A percentile compares a stretch with the other conserved stretches of the same genome.
phyloP scores from a whole-genome alignment of 30 jellyfish, hydroid and myxozoan genomes.

The Aurelia aurita region DNA sequence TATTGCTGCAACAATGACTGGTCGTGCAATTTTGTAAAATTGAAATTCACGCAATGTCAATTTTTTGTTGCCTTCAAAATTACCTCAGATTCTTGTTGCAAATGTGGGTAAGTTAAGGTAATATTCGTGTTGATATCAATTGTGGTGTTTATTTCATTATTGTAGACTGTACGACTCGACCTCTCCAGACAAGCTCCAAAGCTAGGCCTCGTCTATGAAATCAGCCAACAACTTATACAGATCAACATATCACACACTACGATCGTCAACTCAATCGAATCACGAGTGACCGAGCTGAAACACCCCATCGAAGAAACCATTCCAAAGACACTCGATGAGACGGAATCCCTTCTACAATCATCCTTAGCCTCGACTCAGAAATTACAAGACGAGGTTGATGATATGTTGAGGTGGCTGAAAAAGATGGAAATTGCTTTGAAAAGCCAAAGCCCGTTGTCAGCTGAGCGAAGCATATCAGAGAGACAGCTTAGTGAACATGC shows the following conservation, averaged over 20 bases:
- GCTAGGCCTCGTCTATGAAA: conserved; percentile 40
- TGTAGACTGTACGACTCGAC: conserved; percentile 41
- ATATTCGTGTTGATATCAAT: too few relatives aligned
- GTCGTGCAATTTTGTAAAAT: too few relatives aligned
- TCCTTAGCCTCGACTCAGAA: conserved; percentile 73
- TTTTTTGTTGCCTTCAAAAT: too few relatives aligned
- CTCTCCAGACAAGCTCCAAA: conserved; percentile 42
- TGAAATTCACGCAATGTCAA: too few relatives aligned
- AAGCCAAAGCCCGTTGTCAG: conserved; percentile 91
- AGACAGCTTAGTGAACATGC: conserved; percentile 85
- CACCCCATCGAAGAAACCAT: conserved; percentile 75
- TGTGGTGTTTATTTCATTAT: neutral
- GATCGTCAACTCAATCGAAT: conserved; percentile 45
- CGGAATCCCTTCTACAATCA: conserved; percentile 55
- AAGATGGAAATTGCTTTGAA: conserved; percentile 82
- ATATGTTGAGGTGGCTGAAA: conserved; percentile 80
- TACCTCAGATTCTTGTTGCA: too few relatives aligned
- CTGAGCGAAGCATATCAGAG: conserved; percentile 73
- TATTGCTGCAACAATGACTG: too few relatives aligned
- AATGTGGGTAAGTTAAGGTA: too few relatives aligned
- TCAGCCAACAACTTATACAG: conserved; percentile 22
- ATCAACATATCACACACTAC: conserved; percentile 9
- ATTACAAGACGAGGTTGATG: conserved; percentile 83
- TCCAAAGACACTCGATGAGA: conserved; percentile 78
- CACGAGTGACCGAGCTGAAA: conserved; percentile 52